Conservation (phyloP, 1,140 invertebrate species). For the Cephus cinctus region DNA sequence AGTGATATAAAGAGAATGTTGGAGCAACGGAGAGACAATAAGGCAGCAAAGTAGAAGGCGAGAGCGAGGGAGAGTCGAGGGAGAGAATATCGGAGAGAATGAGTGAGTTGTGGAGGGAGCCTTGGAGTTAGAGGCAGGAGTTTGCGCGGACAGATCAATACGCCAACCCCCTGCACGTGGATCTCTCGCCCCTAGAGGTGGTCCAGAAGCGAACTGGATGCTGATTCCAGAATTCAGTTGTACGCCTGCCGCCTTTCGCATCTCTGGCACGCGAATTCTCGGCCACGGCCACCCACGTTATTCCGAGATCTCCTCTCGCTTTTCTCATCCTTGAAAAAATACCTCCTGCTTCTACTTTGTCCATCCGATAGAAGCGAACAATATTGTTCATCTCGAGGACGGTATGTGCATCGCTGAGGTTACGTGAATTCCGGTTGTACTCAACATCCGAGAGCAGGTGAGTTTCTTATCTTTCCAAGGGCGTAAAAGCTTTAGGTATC, state of each 20-base stretch:
- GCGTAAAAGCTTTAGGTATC: too few species aligned
- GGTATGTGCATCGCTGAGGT: too few species aligned
- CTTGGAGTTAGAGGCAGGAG: constrained; percentile 46
- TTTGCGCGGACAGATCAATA: constrained; percentile 55
- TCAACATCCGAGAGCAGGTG: too few species aligned
- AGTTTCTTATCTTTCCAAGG: too few species aligned
- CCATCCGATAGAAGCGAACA: too few species aligned
- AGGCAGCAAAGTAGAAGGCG: neutral
- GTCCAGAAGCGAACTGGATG: constrained; percentile 34
- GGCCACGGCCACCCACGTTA: constrained; percentile 8
- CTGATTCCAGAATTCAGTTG: constrained; percentile 32
- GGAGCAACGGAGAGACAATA: neutral
- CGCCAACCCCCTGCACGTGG: constrained; percentile 41
- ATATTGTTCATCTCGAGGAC: too few species aligned
- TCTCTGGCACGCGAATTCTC: constrained; percentile 16
- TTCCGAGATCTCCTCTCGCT: neutral
- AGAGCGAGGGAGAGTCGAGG: neutral
- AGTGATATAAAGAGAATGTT: too few species aligned
- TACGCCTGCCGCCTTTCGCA: constrained; percentile 23
- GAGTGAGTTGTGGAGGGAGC: constrained; percentile 22
- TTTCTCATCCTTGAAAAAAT: too few species aligned
- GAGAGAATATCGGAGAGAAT: constrained; percentile 2
- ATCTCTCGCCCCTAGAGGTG: constrained; percentile 26
- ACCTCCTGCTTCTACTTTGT: too few species aligned
- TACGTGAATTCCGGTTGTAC: too few species aligned